Evolutionary conservation across 2,888 invertebrate genomes (phyloP), one percentile per base, ranked within the genome.

Genomic region (Pandemis heparana): DNA sequence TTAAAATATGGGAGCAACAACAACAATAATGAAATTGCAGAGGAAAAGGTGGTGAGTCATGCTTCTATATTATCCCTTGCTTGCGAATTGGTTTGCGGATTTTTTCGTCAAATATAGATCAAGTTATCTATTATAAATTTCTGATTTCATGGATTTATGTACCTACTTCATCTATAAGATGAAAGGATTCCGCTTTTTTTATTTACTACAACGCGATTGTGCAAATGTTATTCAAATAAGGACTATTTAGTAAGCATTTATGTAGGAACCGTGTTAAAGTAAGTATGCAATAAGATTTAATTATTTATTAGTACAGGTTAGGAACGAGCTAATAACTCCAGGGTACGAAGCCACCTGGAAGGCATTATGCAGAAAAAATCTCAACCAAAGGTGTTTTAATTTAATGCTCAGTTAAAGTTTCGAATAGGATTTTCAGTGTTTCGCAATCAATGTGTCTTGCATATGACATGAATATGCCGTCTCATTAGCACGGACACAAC

Each of bases 1-100:
- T 94, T 95, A 92, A 94, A 94, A 89, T 93, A 94, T 94, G 95
- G 95, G 93, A 95, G 94, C 94, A 95, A 95, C 87, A 94, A 94
- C 89, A 94, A 94, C 89, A 94, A 93, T 86, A 94, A 93, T 85
- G 95, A 94, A 77, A 89, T 92, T 81, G 81, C 91, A 79, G 94
- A 94, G 79, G 95, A 94, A 78, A 94, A 95, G 85, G 92, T 94
- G 92, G 94, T 94, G 75, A 93, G 94, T 91, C 78, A 59, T 46
- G 23, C 10, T 10, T 46, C 12, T 39, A 46, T 38, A 6, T 60
- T 43, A 16, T 46, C 18, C 53, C 65, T 38, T 41, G 62, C 23
- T 53, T 56, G 56, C 56, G 56, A 56, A 56, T 12, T 56, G 56
- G 6, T 56, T 16, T 23, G 56, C 56, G 23, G 56, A 23, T 18